Evolutionary conservation across 2,888 invertebrate genomes (phyloP), one percentile per base, ranked within the genome.

Genomic region (Steromphala cineraria): DNA sequence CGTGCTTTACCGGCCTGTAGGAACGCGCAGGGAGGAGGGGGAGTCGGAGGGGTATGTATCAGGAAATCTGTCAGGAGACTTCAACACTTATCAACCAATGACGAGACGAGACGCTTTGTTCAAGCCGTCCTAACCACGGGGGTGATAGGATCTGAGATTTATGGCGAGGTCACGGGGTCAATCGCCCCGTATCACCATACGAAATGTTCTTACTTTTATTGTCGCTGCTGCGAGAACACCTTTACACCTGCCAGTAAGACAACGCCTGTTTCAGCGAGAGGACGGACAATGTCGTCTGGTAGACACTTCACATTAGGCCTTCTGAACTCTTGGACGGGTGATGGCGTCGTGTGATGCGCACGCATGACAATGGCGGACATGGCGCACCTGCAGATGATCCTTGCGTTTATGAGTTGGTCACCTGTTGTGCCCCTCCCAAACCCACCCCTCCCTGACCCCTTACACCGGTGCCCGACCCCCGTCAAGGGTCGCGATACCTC

Each of bases 201-300:
- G 62, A 62, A 62, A 62, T 62, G 62, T 24, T 62, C 24, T 62
- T 62, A 62, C 62, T 62, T 62, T 62, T 62, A 62, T 62, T 62
- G 62, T 62, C 21, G 28, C 21, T 28, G 62, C 21, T 28, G 62
- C 24, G 24, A 62, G 62, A 28, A 62, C 28, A 15, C 28, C 62
- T 28, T 46, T 10, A 10, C 62, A 62, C 62, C 62, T 62, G 62
- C 62, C 24, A 62, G 62, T 62, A 62, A 62, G 62, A 62, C 62
- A 24, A 46, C 46, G 46, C 46, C 46, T 46, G 46, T 46, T 46
- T 46, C 46, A 46, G 46, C 46, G 46, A 46, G 5, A 10, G 46
- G 46, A 4, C 46, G 46, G 46, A 62, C 62, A 28, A 28, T 62
- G 62, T 10, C 28, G 46, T 46, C 46, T 46, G 46, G 46, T 46